These are phyloP conservation scores for Drosophila borealis DNA, from an alignment of 2,888 invertebrate species.

Conservation along the genomic window DNA sequence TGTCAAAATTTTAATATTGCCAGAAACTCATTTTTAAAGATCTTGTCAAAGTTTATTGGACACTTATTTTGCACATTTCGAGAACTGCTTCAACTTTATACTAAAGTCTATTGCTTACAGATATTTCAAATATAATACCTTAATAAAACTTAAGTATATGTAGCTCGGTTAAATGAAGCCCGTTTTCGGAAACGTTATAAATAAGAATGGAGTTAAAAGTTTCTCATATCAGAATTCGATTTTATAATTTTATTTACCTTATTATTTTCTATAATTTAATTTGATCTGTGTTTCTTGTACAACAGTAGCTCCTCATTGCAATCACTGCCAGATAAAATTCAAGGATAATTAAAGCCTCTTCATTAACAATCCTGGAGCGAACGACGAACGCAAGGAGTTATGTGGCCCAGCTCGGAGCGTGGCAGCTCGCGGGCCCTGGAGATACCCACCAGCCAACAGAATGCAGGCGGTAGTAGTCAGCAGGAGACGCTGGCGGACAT, in stretches of 20 bases:
- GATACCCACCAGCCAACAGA: slow-evolving; percentile 77
- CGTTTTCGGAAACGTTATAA: too few relatives aligned
- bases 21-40: too few relatives aligned
- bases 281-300: neutral
- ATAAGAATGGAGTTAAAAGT: too few relatives aligned
- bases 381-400: slow-evolving; percentile 40
- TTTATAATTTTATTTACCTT: neutral
- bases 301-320: neutral
- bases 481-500: slow-evolving; percentile 89
- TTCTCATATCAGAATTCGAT: too few relatives aligned
- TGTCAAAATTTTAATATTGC: too few relatives aligned
- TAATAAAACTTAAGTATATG: too few relatives aligned
- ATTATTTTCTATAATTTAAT: neutral
- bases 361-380: slow-evolving; percentile 50
- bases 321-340: slow-evolving; percentile 20
- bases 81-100: too few relatives aligned
- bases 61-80: too few relatives aligned
- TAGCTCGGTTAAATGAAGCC: too few relatives aligned
- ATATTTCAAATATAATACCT: too few relatives aligned
- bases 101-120: too few relatives aligned
- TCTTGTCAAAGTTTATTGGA: too few relatives aligned
- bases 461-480: slow-evolving; percentile 81
- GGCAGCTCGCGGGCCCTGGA: slow-evolving; percentile 83
- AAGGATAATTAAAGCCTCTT: neutral
- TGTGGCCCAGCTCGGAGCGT: slow-evolving; percentile 82